Conservation (phyloP, 2,797 vertebrate species). For the Ctenopoma kingsleyae region DNA sequence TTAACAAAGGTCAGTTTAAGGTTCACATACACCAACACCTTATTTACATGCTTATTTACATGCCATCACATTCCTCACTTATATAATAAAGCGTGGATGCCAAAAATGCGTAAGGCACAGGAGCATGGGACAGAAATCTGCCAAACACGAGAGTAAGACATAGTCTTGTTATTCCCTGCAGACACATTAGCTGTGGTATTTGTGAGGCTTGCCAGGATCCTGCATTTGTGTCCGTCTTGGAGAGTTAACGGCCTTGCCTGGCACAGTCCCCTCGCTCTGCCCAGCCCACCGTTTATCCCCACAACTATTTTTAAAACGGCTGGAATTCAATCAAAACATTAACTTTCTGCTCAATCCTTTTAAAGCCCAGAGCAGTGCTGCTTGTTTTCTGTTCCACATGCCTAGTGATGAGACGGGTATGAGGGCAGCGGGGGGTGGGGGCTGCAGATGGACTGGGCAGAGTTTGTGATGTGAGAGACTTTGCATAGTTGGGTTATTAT, state of each 20-base stretch:
- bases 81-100: slow-evolving; percentile 51
- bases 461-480: slow-evolving; percentile 24
- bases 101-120: slow-evolving; percentile 64
- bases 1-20: slow-evolving; percentile 17
- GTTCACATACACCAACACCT: slow-evolving; percentile 17
- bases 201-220: slow-evolving; percentile 61
- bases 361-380: slow-evolving; percentile 69
- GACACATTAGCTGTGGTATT: slow-evolving; percentile 70
- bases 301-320: slow-evolving; percentile 83
- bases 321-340: slow-evolving; percentile 85
- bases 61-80: slow-evolving; percentile 58
- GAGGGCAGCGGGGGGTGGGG: neutral
- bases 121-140: slow-evolving; percentile 76
- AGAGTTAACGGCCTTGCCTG: slow-evolving; percentile 70
- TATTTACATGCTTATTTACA: slow-evolving; percentile 30
- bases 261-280: slow-evolving; percentile 61
- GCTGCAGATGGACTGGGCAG: slow-evolving; percentile 25
- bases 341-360: slow-evolving; percentile 77
- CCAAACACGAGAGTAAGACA: slow-evolving; percentile 65
- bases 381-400: slow-evolving; percentile 76
- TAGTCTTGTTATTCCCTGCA: slow-evolving; percentile 54
- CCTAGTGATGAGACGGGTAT: slow-evolving; percentile 54
- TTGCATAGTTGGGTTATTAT: slow-evolving; percentile 43
- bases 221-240: slow-evolving; percentile 57
- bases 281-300: slow-evolving; percentile 73